Evolutionary conservation across 2,888 invertebrate species (phyloP).

Genomic region (Hydrotaea diabolus): DNA sequence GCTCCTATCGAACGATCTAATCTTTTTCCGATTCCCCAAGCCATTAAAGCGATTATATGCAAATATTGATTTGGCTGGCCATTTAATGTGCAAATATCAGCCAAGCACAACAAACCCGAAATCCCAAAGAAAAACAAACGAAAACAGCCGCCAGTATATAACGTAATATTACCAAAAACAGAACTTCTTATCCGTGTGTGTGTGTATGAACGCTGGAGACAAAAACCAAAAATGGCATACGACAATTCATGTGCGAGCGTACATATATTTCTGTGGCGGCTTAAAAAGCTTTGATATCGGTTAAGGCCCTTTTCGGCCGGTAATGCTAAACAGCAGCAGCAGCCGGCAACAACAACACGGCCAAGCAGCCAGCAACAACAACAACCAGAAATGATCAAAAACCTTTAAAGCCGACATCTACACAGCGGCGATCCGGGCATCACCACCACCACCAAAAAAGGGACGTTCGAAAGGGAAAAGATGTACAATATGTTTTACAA

Average conservation of each 20-base stretch:
- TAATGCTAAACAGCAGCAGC: constrained; percentile 58
- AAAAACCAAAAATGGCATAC: constrained; percentile 54
- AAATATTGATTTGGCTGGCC: constrained; percentile 45
- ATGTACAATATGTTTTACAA: constrained; percentile 64
- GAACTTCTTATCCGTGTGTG: constrained; percentile 36
- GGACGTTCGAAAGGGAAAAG: constrained; percentile 32
- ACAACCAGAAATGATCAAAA: constrained; percentile 68
- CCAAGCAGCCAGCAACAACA: constrained; percentile 17
- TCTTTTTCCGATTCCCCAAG: background rate
- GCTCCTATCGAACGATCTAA: background rate
- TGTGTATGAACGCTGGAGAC: constrained; percentile 13
- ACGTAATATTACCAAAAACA: constrained; percentile 66
- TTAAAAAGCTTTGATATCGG: constrained; percentile 63
- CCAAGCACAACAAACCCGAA: background rate
- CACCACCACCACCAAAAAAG: constrained; percentile 52
- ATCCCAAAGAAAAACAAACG: background rate
- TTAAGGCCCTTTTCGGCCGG: constrained; percentile 64
- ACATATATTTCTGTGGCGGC: constrained; percentile 47
- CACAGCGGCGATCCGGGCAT: constrained; percentile 4
- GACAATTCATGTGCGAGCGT: constrained; percentile 9
- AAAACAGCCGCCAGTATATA: constrained; percentile 49
- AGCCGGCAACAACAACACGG: background rate
- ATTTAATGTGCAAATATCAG: constrained; percentile 7
- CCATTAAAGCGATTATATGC: constrained; percentile 54
- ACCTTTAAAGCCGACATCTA: constrained; percentile 67